These are phyloP conservation scores for Diplazon laetatorius DNA, from an alignment of 2,888 invertebrate species.

Conservation along the genomic window DNA sequence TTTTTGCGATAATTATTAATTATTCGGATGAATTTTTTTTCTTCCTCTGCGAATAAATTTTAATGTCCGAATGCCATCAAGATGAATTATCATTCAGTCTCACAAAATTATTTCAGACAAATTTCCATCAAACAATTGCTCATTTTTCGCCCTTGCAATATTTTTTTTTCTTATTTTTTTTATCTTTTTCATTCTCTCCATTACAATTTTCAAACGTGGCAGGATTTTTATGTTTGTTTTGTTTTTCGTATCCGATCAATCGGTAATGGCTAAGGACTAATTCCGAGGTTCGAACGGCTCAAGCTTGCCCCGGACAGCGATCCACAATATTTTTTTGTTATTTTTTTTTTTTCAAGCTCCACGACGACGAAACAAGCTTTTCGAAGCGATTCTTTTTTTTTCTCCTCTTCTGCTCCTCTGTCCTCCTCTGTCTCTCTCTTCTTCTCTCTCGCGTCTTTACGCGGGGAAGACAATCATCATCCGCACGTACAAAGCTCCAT, in stretches of 20 bases:
- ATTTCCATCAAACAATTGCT: background rate
- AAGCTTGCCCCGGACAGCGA: conserved; percentile 49
- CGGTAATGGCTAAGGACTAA: conserved; percentile 49
- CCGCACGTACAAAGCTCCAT: too few relatives aligned
- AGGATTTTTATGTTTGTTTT: too few relatives aligned
- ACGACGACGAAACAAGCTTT: conserved; percentile 45
- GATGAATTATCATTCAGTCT: too few relatives aligned
- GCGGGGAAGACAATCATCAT: background rate
- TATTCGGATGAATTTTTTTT: too few relatives aligned
- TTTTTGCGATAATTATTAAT: too few relatives aligned
- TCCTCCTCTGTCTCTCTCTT: background rate
- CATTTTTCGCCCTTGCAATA: background rate
- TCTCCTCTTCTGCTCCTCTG: background rate
- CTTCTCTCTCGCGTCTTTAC: background rate
- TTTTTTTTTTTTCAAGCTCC: conserved; percentile 39
- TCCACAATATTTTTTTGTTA: too few relatives aligned
- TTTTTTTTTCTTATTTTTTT: too few relatives aligned
- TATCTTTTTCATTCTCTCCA: background rate
- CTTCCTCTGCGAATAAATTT: too few relatives aligned
- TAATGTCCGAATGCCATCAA: too few relatives aligned
- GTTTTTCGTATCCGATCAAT: conserved; percentile 42
- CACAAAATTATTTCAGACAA: too few relatives aligned
- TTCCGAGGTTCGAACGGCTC: conserved; percentile 60
- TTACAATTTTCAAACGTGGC: conserved; percentile 43
- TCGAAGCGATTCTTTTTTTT: conserved; percentile 47